Evolutionary conservation across 2,113 vertebrate genomes (phyloP), one percentile per base, ranked within the genome.

Genomic region (Dryoscopus gambensis): DNA sequence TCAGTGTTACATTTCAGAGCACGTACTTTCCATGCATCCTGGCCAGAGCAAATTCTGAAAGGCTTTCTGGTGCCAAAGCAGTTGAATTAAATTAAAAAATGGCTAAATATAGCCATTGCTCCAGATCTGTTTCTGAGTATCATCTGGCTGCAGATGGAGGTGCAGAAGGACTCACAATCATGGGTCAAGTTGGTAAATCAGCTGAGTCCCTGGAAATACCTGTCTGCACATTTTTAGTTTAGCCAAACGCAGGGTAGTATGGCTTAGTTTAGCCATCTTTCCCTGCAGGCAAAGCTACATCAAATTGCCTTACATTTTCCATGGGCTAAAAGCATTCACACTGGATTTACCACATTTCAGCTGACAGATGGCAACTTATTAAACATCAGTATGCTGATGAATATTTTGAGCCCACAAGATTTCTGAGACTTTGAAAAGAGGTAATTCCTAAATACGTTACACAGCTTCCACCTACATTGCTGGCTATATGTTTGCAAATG

Each of bases 41-140:
- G 77, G 88, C 85, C 90, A 94, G 73, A 97, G 68, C 25, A 94
- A 94, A 92, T 94, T 83, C 83, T 78, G 69, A 90, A 94, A 93
- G 47, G 31, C n/a, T 85, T 95, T 73, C 39, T 93, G 50, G 40
- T 84, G 90, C 94, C 93, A 94, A 62, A 90, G 76, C 60, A 95
- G 57, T 95, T 87, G 87, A 95, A 86, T 82, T 91, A 82, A 84
- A 90, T 92, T 71, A 4, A 19, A 88, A 95, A 79, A 81, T 47
- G 44, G 22, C 85, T 97, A 93, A 90, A 95, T 94, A 92, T 95
- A 95, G 82, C 47, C 1, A 1, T 71, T 31, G 60, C 77, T 64
- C 52, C 63, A 89, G 69, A 90, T 84, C 85, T 85, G 47, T 81
- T 90, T 95, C 82, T 91, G 47, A 86, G 22, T 70, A 83, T 94